Evolutionary conservation across 2,888 invertebrate genomes (phyloP).

Genomic region (Drosophila sordidula): DNA sequence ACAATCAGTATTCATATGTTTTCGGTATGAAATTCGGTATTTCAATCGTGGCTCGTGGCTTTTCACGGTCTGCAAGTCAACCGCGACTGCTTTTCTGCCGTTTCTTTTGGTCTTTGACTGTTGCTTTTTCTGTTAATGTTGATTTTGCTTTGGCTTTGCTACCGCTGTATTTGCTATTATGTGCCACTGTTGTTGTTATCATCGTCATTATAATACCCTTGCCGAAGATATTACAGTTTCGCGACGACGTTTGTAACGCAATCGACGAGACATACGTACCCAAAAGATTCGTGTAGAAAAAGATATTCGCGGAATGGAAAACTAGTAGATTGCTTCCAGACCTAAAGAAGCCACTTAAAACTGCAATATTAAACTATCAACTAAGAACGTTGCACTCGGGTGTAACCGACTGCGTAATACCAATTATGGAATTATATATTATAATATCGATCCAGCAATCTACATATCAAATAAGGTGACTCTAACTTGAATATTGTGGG

Average conservation of each 20-base stretch:
- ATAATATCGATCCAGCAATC: too few relatives aligned
- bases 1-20: slow-evolving; percentile 81
- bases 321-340: too few relatives aligned
- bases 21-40: slow-evolving; percentile 81
- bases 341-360: too few relatives aligned
- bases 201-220: slow-evolving; percentile 33
- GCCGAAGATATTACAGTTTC: background rate
- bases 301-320: too few relatives aligned
- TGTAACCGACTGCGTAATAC: too few relatives aligned
- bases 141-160: slow-evolving; percentile 43
- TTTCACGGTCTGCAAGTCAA: slow-evolving; percentile 83
- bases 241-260: background rate
- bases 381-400: too few relatives aligned
- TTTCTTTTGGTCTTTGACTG: slow-evolving; percentile 75
- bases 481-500: too few relatives aligned
- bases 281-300: too few relatives aligned
- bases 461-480: too few relatives aligned
- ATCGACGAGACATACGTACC: background rate
- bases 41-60: slow-evolving; percentile 85
- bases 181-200: slow-evolving; percentile 28
- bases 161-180: slow-evolving; percentile 33
- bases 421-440: too few relatives aligned
- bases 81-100: slow-evolving; percentile 81
- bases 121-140: slow-evolving; percentile 57
- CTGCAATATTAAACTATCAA: too few relatives aligned